Evolutionary conservation across 2,888 invertebrate species (phyloP).

Genomic region (Amiota mariae): DNA sequence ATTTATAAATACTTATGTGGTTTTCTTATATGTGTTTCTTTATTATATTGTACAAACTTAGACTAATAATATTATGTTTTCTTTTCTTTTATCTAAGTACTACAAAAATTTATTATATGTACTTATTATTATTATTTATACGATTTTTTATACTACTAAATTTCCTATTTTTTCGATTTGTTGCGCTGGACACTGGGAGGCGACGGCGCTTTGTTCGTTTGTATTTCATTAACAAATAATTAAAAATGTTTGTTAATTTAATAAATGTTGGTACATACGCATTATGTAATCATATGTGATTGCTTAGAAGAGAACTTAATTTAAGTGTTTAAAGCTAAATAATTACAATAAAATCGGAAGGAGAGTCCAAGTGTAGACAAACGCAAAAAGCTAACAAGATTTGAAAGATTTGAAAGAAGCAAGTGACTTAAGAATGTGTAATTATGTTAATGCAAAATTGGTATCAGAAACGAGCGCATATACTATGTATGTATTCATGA

Average conservation of each 20-base stretch:
- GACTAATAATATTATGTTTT: slow-evolving; percentile 4
- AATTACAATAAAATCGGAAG: slow-evolving; percentile 47
- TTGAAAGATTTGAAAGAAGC: slow-evolving; percentile 33
- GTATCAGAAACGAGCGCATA: too few species aligned
- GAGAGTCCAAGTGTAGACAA: slow-evolving; percentile 23
- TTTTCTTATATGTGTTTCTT: slow-evolving; percentile 36
- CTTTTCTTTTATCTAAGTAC: too few species aligned
- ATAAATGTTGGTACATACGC: background rate
- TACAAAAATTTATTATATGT: too few species aligned
- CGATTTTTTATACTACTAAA: slow-evolving; percentile 36
- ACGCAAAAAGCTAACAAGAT: slow-evolving; percentile 43
- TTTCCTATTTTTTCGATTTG: slow-evolving; percentile 36
- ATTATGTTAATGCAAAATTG: too few species aligned
- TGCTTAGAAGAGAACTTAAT: slow-evolving; percentile 49
- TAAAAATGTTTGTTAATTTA: slow-evolving; percentile 2
- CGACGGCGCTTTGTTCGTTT: background rate
- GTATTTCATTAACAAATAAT: slow-evolving; percentile 7
- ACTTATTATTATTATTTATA: slow-evolving; percentile 29
- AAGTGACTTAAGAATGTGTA: slow-evolving; percentile 5
- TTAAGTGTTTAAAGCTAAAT: slow-evolving; percentile 61
- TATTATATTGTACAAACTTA: slow-evolving; percentile 37
- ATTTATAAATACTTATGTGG: background rate
- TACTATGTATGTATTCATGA: background rate
- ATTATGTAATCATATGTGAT: slow-evolving; percentile 29
- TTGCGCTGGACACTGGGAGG: background rate